A percentile compares a stretch with the other conserved stretches of the same genome.
Evolutionary conservation across 2,797 vertebrate genomes (phyloP).

Genomic region (Acanthurus lineatus): DNA sequence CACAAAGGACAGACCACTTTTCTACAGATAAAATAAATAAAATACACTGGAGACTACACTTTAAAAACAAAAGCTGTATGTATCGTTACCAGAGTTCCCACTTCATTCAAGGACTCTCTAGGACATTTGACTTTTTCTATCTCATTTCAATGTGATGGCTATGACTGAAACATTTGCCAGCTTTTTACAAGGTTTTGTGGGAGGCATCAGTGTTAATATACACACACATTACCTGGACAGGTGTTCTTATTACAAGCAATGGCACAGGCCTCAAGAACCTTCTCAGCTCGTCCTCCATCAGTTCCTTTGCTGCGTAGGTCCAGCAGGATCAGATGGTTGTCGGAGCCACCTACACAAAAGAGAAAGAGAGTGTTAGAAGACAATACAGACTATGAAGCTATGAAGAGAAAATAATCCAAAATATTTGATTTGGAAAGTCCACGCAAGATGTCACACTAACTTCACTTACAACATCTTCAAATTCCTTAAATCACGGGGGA

Average conservation of each 20-base stretch:
- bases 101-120: too few relatives aligned
- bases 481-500: neutral
- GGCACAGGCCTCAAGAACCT: constrained; percentile 94
- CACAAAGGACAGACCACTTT: neutral
- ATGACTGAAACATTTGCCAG: too few relatives aligned
- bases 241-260: constrained; percentile 99
- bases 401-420: too few relatives aligned
- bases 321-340: constrained; percentile 96
- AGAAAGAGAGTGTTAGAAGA: neutral
- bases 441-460: neutral
- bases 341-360: constrained; percentile 89
- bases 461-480: neutral
- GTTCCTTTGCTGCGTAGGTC: constrained; percentile 93
- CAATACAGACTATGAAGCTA: neutral
- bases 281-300: constrained; percentile 94
- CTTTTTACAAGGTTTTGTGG: too few relatives aligned
- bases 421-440: too few relatives aligned
- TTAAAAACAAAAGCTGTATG: neutral
- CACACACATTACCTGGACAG: constrained; percentile 89
- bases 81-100: too few relatives aligned
- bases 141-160: too few relatives aligned
- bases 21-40: neutral
- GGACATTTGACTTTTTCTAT: too few relatives aligned
- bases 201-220: neutral
- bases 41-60: neutral